Conservation (phyloP, 2,113 vertebrate genomes). For the Erinaceus europaeus region DNA sequence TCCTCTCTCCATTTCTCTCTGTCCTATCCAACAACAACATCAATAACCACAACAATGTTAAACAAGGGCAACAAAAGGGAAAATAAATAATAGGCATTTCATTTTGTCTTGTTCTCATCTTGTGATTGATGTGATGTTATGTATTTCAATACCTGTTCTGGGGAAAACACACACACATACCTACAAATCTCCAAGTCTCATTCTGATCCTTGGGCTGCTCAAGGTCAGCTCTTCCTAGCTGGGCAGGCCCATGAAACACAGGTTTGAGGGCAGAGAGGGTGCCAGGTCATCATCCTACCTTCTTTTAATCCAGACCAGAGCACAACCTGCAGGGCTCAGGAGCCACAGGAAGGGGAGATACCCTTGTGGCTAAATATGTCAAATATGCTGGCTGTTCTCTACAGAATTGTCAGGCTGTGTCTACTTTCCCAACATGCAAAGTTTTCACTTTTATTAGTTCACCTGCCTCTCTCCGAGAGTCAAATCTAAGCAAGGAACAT, state of each 20-base stretch:
- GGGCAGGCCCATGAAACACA: not conserved
- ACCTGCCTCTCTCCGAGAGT: not conserved
- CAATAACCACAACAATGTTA: too few relatives aligned
- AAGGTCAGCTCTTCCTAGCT: not conserved
- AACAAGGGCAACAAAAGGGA: too few relatives aligned
- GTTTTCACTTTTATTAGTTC: not conserved
- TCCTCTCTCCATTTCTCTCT: too few relatives aligned
- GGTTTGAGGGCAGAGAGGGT: not conserved
- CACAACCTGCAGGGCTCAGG: not conserved
- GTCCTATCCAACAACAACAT: too few relatives aligned
- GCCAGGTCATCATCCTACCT: too few relatives aligned
- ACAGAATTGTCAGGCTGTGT: not conserved
- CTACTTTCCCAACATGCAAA: not conserved
- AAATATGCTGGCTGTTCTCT: not conserved
- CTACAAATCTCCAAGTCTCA: constrained; percentile 28
- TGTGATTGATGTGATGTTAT: not conserved
- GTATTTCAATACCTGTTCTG: constrained; percentile 60
- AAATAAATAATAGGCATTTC: fast-evolving
- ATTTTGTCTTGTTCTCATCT: not conserved
- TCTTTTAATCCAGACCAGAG: not conserved
- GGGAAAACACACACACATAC: constrained; percentile 55
- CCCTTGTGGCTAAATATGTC: not conserved
- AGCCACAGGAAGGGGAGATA: not conserved
- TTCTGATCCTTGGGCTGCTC: not conserved
- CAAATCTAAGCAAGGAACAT: not conserved